Conservation (phyloP, 1,140 invertebrate species). For the Diploscapter pachys region DNA sequence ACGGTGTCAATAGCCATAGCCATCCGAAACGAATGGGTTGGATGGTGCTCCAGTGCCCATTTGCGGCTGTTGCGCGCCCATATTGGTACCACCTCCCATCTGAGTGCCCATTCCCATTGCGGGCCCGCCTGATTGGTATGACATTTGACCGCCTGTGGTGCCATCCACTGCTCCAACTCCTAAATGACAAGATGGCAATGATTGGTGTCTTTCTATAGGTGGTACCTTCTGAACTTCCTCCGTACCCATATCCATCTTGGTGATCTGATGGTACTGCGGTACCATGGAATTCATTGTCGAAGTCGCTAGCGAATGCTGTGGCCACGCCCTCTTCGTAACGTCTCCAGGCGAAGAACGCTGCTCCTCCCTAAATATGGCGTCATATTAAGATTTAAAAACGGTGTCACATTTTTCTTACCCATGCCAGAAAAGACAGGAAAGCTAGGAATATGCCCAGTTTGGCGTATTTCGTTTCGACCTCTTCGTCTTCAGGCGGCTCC, state of each 20-base stretch:
- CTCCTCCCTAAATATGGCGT: conserved; percentile 10
- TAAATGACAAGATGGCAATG: too few species aligned
- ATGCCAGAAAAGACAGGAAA: conserved; percentile 19
- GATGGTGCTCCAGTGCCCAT: too few species aligned
- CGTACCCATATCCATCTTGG: conserved; percentile 21
- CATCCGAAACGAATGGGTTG: too few species aligned
- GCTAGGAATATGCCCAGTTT: conserved; percentile 22
- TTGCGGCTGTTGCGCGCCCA: too few species aligned
- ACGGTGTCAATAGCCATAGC: too few species aligned
- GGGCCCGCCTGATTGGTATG: too few species aligned
- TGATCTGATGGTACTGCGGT: background rate
- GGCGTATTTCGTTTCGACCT: conserved; percentile 17
- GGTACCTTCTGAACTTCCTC: conserved; percentile 6
- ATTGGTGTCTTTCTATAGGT: too few species aligned
- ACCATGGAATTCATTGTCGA: conserved; percentile 8
- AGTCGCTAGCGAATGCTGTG: conserved; percentile 4
- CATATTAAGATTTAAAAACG: background rate
- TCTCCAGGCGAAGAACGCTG: conserved; percentile 19
- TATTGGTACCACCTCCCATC: too few species aligned
- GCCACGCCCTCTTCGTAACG: conserved; percentile 18
- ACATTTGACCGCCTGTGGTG: too few species aligned
- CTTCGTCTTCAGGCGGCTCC: conserved; percentile 17
- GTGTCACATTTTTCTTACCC: background rate
- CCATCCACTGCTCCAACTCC: too few species aligned
- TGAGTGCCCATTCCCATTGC: too few species aligned